phyloP scores from a whole-genome alignment of 1,140 invertebrate genomes.

The Agraylea sexmaculata region DNA sequence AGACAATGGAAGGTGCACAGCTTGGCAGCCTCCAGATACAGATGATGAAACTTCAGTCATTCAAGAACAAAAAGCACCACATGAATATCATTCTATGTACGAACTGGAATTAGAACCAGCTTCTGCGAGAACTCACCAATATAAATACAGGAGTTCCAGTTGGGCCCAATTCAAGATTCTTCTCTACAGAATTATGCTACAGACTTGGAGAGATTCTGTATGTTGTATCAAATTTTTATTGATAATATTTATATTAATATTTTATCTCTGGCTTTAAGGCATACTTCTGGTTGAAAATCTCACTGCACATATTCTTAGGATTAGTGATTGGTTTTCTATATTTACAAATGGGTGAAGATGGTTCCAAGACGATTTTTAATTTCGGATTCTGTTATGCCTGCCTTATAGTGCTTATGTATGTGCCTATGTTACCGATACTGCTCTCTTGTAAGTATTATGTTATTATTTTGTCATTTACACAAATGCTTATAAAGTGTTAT shows the following conservation, averaged over 20 bases:
- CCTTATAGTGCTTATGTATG: conserved; percentile 63
- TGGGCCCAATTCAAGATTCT: conserved; percentile 55
- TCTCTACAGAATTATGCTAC: conserved; percentile 53
- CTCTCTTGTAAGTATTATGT: conserved; percentile 56
- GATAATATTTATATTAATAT: not conserved
- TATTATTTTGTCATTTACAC: too few relatives aligned
- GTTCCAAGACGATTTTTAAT: conserved; percentile 67
- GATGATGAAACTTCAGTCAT: not conserved
- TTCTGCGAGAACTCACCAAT: conserved; percentile 25
- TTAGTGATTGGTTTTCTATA: conserved; percentile 57
- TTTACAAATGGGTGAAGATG: conserved; percentile 60
- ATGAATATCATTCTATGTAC: conserved; percentile 18
- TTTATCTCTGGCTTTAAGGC: conserved; percentile 41
- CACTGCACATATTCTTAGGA: conserved; percentile 56
- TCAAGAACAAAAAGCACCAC: conserved; percentile 11
- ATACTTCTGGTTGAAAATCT: conserved; percentile 55
- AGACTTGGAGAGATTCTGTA: conserved; percentile 61
- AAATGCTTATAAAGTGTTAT: too few relatives aligned
- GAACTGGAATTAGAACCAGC: conserved; percentile 14
- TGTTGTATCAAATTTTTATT: conserved; percentile 16
- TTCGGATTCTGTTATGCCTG: conserved; percentile 72
- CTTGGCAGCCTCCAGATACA: conserved; percentile 28
- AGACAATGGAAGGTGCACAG: conserved; percentile 45
- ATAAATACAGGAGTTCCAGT: conserved; percentile 44
- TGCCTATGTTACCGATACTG: conserved; percentile 67